These are phyloP conservation scores for Aleiodes sp. DNA, from an alignment of 1,140 invertebrate species.

Conservation along the genomic window DNA sequence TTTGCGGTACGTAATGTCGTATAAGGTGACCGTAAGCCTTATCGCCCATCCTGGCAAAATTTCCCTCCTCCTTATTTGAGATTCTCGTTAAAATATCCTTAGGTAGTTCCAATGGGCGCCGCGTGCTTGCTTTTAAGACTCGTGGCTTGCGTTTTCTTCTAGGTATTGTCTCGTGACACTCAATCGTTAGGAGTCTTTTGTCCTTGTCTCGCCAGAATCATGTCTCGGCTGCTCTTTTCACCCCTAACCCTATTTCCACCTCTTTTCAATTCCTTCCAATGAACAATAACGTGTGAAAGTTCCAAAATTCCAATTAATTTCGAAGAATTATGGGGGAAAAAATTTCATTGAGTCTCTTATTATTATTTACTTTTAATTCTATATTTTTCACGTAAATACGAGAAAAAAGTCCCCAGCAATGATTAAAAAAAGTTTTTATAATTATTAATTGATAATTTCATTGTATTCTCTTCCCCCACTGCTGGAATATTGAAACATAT, in stretches of 20 bases:
- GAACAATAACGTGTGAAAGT: slow-evolving; percentile 1
- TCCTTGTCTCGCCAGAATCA: slow-evolving; percentile 29
- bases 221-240: slow-evolving; percentile 23
- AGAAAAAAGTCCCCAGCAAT: too few relatives aligned
- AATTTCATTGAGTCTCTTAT: too few relatives aligned
- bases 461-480: too few relatives aligned
- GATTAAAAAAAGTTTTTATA: too few relatives aligned
- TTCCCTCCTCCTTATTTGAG: slow-evolving; percentile 5
- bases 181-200: slow-evolving; percentile 39
- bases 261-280: not conserved
- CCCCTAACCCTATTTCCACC: slow-evolving; percentile 8
- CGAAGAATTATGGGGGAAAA: too few relatives aligned
- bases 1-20: not conserved
- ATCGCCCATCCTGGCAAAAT: not conserved
- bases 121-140: slow-evolving; percentile 24
- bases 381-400: too few relatives aligned
- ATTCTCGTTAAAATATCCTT: slow-evolving; percentile 14
- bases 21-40: slow-evolving; percentile 26
- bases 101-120: not conserved
- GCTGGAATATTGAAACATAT: too few relatives aligned
- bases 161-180: slow-evolving; percentile 43
- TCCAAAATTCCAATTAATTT: slow-evolving; percentile 20
- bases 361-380: too few relatives aligned
- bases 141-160: slow-evolving; percentile 35
- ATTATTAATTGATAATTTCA: too few relatives aligned